Base-by-base conservation (phyloP, 1,140 invertebrate genomes). In the Drosophila trapezifrons region DNA sequence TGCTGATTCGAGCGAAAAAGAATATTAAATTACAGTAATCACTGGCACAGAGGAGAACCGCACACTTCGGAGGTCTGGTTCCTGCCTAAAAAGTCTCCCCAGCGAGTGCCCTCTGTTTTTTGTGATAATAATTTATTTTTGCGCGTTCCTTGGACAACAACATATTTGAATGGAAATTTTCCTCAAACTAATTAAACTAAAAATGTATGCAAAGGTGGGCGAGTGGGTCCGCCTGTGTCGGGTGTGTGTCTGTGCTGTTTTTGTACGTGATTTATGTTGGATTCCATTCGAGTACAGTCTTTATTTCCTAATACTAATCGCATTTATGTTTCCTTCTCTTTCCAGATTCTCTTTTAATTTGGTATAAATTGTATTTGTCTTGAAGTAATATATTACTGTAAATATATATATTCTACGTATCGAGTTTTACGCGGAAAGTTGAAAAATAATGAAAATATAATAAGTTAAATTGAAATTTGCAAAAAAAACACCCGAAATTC, bases 321-420 rank as follows among this genome's bases (percentile, higher is more conserved):
- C 3, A 35, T 7, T 22, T n/a, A 17, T 35, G 17, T 20, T 29
- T 17, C 18, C 37, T 18, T 66, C 17, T 58, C n/a, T 17, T 87
- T 89, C 10, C 84, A 87, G 83, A 89, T 84, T 89, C 76, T 78
- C 76, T 80, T 74, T 80, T 87, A 77, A 78, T 74, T 84, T 77
- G 73, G 70, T 58, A 66, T 66, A 45, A 87, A 55, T 83, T 59
- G 84, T 89, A 59, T 56, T 67, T 72, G 80, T 82, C 64, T 76
- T 62, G 27, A 58, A 66, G 57, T 43, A 57, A 54, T 29, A 58
- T 25, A 22, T 60, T 66, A 69, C 60, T 87, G 80, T 77, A 87
- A 78, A 84, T 89, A 86, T 45, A 81, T 51, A 60, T 73, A 64
- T 77, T 65, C 56, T 64, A 79, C 57, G 75, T 57, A 62, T 52